Evolutionary conservation across 2,888 invertebrate species (phyloP), one percentile per base, ranked within the genome.

Genomic region (Smittia sp.): DNA sequence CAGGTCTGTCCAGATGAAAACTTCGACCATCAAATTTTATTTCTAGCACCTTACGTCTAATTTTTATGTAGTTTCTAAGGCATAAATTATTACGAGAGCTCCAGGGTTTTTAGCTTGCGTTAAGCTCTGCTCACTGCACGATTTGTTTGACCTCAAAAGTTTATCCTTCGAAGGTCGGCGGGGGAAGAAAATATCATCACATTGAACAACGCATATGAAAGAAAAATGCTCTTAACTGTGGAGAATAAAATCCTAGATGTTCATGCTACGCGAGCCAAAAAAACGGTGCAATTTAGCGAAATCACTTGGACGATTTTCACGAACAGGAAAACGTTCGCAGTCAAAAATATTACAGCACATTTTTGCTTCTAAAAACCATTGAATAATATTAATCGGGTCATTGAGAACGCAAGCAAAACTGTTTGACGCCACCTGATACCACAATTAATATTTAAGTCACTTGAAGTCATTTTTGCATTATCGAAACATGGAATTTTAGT

Each of bases 51-150:
- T n/a, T n/a, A n/a, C n/a, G n/a, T n/a, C n/a, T 18, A 58, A 58
- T 58, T 58, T 6, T 32, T 9, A 32, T 32, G 32, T 32, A 58
- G 58, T 58, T 58, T 58, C 58, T 58, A 58, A 58, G 58, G 58
- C 58, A 20, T 58, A 58, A 58, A 4, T 58, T 58, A 58, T 58
- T 58, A 18, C 2, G 18, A 7, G 22, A 6, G 32, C 32, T 32
- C 4, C 32, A 9, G 9, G 9, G 32, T 9, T 32, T n/a, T 32
- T 9, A 32, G 32, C 9, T 32, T 32, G 9, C n/a, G 9, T 32
- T 32, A 32, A 32, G 3, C 32, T 32, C 32, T 32, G 3, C 32
- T 32, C 32, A 32, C 9, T 32, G 32, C n/a, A n/a, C n/a, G n/a
- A n/a, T n/a, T n/a, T n/a, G n/a, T n/a, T n/a, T n/a, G n/a, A n/a